Base-by-base conservation (phyloP, 2,888 invertebrate species). In the Protula sp. region DNA sequence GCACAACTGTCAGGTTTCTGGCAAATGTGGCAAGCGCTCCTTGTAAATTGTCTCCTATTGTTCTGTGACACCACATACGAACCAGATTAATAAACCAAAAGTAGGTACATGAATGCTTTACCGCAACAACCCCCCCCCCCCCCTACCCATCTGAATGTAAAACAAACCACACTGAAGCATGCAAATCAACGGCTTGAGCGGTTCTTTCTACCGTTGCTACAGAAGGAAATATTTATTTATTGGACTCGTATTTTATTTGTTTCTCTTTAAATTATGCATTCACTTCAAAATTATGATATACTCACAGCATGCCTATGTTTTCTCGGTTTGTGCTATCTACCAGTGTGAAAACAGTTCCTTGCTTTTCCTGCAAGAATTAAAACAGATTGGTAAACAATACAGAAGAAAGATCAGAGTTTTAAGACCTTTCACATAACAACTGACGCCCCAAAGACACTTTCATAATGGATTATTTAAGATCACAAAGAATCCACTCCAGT, bases 271-370 rank as follows among this genome's bases (percentile, higher is more conserved):
- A n/a, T n/a, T n/a, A n/a, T n/a, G n/a, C n/a, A n/a, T n/a, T n/a
- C n/a, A n/a, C n/a, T n/a, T n/a, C n/a, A n/a, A n/a, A n/a, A n/a
- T n/a, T n/a, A n/a, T n/a, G n/a, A n/a, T 47, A 31, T 61, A 77
- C 78, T 76, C 70, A 79, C 80, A 81, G 47, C 80, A 81, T 79
- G 59, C 79, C 79, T 24, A 81, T 66, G 62, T 76, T 71, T 58
- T 79, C 78, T 62, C 80, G 70, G 65, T 77, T 75, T 58, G 74
- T 73, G 58, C 77, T 76, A 71, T 81, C 80, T 38, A 79, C 71
- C 24, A 81, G 65, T 22, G 78, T 79, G 62, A 80, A 81, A 9
- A 78, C 76, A 47, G 77, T 76, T 0, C 81, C 81, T 61, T 79
- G 78, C 55, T 79, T 80, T 65, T 80, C 80, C 79, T 80, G 69